These are phyloP conservation scores for Tragelaphus oryx DNA, from an alignment of 2,797 vertebrate genomes.

Conservation along the genomic window DNA sequence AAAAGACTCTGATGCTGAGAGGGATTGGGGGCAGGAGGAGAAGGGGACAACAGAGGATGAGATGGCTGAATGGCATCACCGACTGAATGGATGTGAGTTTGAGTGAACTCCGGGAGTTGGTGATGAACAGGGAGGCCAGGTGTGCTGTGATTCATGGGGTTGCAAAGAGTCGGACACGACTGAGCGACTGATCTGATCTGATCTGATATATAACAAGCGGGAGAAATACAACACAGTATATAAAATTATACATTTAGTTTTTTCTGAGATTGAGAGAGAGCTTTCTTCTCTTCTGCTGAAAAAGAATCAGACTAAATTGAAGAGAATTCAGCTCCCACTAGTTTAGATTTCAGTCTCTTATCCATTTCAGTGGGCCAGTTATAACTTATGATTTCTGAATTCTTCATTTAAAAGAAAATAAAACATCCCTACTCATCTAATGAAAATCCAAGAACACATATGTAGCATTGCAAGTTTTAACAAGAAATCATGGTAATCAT, in stretches of 20 bases:
- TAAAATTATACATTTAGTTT: background rate
- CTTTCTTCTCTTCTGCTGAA: background rate
- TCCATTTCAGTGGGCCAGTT: background rate
- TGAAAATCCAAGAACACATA: background rate
- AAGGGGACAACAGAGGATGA: too few species aligned
- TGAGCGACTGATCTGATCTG: too few species aligned
- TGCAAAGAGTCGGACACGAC: too few species aligned
- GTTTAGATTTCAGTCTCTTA: background rate
- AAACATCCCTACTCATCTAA: slow-evolving; percentile 32
- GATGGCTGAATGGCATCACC: too few species aligned
- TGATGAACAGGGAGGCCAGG: too few species aligned
- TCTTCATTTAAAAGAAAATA: slow-evolving; percentile 40
- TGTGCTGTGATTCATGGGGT: too few species aligned
- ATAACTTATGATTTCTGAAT: background rate
- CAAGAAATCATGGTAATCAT: slow-evolving; percentile 31
- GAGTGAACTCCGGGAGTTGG: too few species aligned
- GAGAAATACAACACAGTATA: background rate
- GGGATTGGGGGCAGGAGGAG: too few species aligned
- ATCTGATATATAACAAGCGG: too few species aligned
- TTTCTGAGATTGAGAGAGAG: background rate
- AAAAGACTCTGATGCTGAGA: too few species aligned
- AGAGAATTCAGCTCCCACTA: background rate
- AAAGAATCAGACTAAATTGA: background rate
- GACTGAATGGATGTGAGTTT: too few species aligned
- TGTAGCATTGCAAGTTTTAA: slow-evolving; percentile 1